Percentiles rank a stretch among this genome's conserved stretches.
These are phyloP conservation scores for Tuta absoluta DNA, from an alignment of 2,888 invertebrate genomes.

Conservation along the genomic window DNA sequence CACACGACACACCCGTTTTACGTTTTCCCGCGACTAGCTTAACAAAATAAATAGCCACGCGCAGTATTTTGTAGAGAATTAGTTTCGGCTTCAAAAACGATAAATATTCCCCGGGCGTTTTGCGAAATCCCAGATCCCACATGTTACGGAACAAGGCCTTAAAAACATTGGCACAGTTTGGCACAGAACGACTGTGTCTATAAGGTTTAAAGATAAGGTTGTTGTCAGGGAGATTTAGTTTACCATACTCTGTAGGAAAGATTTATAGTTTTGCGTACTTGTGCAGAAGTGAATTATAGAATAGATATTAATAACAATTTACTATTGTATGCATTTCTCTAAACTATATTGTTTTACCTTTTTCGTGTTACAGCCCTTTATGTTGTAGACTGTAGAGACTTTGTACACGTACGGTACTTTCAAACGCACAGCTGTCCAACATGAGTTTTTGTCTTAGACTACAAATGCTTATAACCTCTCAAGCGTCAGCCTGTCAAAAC, in stretches of 20 bases:
- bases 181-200: slow-evolving; percentile 42
- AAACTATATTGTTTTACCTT: too few species aligned
- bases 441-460: too few species aligned
- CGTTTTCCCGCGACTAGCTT: slow-evolving; percentile 16
- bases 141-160: slow-evolving; percentile 8
- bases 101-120: slow-evolving; percentile 26
- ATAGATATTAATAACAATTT: too few species aligned
- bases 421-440: too few species aligned
- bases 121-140: slow-evolving; percentile 24
- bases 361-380: too few species aligned
- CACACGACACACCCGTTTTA: slow-evolving; percentile 8
- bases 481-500: too few species aligned
- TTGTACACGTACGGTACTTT: too few species aligned
- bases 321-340: too few species aligned
- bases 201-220: slow-evolving; percentile 51
- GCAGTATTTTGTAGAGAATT: slow-evolving; percentile 23
- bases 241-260: slow-evolving; percentile 21
- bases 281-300: too few species aligned
- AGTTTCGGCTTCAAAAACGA: slow-evolving; percentile 23
- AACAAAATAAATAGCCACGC: slow-evolving; percentile 19
- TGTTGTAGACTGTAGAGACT: too few species aligned
- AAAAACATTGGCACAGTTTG: slow-evolving; percentile 40
- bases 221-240: slow-evolving; percentile 46
- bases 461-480: too few species aligned
- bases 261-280: slow-evolving; percentile 11